These are phyloP conservation scores for Edolisoma coerulescens DNA, from an alignment of 2,113 vertebrate genomes.

Conservation along the genomic window DNA sequence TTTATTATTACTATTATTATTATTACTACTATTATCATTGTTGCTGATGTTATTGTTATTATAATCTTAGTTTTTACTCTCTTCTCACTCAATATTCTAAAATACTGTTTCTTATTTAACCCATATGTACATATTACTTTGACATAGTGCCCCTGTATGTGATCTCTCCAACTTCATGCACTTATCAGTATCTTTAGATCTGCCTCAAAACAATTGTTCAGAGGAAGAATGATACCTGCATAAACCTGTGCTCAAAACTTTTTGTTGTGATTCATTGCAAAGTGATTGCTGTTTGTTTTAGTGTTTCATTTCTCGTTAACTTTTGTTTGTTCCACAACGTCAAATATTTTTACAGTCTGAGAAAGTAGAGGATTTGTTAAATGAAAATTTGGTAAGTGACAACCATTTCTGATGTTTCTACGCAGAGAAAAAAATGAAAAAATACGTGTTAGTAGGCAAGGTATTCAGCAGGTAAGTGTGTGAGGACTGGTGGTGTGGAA, in stretches of 20 bases:
- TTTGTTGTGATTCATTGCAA: not conserved
- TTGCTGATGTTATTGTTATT: not conserved
- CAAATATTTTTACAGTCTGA: not conserved
- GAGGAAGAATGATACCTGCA: not conserved
- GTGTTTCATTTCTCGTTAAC: not conserved
- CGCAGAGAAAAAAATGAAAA: not conserved
- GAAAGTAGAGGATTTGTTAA: not conserved
- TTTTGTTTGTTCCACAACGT: not conserved
- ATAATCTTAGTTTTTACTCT: not conserved
- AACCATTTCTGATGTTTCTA: not conserved
- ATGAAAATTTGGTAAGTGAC: not conserved
- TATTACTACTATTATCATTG: not conserved
- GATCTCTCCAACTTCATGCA: not conserved
- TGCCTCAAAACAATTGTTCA: not conserved
- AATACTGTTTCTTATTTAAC: not conserved
- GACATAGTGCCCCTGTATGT: not conserved
- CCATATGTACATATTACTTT: not conserved
- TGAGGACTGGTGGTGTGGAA: not conserved
- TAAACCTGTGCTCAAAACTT: rapidly evolving
- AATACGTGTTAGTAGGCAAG: not conserved
- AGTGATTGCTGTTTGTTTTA: not conserved
- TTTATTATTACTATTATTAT: not conserved
- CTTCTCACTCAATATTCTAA: not conserved
- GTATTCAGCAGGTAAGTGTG: not conserved
- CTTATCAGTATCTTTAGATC: not conserved